Percentiles rank a stretch among this genome's conserved stretches.
Evolutionary conservation across 1,140 invertebrate species (phyloP).

Genomic region (Elysia chlorotica): DNA sequence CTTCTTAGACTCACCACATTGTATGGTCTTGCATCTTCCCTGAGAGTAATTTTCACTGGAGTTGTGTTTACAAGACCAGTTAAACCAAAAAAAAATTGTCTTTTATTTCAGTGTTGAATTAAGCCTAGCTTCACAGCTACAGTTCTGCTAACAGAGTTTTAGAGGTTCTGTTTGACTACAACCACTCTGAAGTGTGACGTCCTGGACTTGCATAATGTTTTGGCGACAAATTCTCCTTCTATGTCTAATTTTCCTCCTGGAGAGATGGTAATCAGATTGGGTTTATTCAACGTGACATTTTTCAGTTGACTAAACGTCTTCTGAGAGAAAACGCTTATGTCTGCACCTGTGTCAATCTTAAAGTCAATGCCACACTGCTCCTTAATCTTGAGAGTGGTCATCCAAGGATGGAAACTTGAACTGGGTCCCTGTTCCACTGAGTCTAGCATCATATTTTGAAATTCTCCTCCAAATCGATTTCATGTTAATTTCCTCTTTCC

Average conservation of each 20-base stretch:
- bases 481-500: background rate
- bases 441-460: background rate
- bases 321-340: background rate
- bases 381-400: background rate
- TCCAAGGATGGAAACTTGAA: too few species aligned
- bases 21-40: slow-evolving; percentile 12
- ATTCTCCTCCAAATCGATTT: background rate
- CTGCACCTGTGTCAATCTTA: slow-evolving; percentile 26
- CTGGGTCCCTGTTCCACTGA: background rate
- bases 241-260: too few species aligned
- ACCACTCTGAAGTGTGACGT: background rate
- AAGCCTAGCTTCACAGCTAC: background rate
- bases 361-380: background rate
- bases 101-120: too few species aligned
- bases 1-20: slow-evolving; percentile 1
- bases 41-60: background rate
- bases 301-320: background rate
- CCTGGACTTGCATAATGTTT: too few species aligned
- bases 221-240: too few species aligned
- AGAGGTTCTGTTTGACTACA: background rate
- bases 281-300: background rate
- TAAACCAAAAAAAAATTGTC: too few species aligned
- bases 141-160: background rate
- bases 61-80: too few species aligned
- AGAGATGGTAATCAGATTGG: background rate